Evolutionary conservation across 2,113 vertebrate species (phyloP).

Genomic region (Oceanodroma tethys): DNA sequence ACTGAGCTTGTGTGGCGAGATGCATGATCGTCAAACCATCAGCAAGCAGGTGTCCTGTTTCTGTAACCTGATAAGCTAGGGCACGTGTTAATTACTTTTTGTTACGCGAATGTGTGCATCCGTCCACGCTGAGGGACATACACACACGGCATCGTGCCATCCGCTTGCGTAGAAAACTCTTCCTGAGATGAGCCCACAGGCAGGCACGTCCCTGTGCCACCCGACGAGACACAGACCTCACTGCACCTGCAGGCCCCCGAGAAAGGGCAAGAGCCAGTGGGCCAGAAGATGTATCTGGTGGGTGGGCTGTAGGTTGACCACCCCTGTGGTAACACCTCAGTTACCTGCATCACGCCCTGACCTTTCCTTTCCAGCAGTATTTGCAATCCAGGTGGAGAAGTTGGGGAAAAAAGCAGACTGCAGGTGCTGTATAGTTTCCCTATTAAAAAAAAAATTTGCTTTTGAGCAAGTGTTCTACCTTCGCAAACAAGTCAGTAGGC

Average conservation of each 20-base stretch:
- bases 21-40: accelerated
- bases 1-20: background rate
- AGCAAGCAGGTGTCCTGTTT: background rate
- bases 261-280: background rate
- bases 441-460: background rate
- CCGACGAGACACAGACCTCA: background rate
- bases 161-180: background rate
- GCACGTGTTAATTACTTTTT: accelerated
- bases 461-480: background rate
- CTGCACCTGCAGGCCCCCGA: background rate
- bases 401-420: background rate
- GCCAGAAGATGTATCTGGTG: background rate
- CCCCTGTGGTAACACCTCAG: background rate
- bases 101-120: too few species aligned
- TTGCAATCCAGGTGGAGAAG: background rate
- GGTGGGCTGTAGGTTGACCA: background rate
- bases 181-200: background rate
- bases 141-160: too few species aligned
- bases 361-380: background rate
- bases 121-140: background rate
- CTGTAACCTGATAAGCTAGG: background rate
- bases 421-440: background rate
- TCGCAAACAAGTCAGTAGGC: background rate
- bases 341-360: background rate
- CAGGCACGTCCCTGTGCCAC: background rate